phyloP scores from a whole-genome alignment of 2,888 invertebrate species.

The Ditylenchus weischeri region DNA sequence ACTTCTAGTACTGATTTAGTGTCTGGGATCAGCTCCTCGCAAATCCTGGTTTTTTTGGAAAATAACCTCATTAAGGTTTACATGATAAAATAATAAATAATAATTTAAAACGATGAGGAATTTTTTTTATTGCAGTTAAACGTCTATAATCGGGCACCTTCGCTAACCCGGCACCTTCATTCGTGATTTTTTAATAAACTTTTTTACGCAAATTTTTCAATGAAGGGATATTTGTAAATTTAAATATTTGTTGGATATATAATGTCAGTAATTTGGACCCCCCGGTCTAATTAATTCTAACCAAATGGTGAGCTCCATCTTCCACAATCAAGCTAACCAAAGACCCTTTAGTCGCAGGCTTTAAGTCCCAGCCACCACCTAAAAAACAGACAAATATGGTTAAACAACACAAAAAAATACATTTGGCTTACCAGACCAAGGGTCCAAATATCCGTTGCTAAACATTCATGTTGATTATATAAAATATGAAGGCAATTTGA shows the following conservation, averaged over 20 bases:
- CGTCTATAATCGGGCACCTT: too few relatives aligned
- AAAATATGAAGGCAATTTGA: too few relatives aligned
- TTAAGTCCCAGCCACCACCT: conserved; percentile 59
- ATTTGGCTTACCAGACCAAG: conserved; percentile 56
- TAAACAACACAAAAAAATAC: conserved; percentile 55
- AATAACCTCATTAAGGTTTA: conserved; percentile 29
- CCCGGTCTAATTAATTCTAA: too few relatives aligned
- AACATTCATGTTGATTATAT: not conserved
- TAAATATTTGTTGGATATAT: too few relatives aligned
- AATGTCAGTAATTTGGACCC: not conserved
- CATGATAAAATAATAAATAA: too few relatives aligned
- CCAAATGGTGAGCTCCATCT: conserved; percentile 61
- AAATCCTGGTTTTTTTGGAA: conserved; percentile 56
- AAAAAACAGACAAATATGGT: conserved; percentile 64
- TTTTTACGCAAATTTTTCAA: too few relatives aligned
- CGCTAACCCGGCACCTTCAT: too few relatives aligned
- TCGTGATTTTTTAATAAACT: too few relatives aligned
- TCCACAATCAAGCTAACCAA: conserved; percentile 60
- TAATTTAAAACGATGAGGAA: too few relatives aligned
- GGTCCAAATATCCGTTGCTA: conserved; percentile 63
- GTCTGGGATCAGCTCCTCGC: conserved; percentile 60
- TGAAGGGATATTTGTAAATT: too few relatives aligned
- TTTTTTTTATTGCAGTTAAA: not conserved
- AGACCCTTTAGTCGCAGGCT: conserved; percentile 40
- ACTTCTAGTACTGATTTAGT: conserved; percentile 58